Percentiles rank a stretch among this genome's conserved stretches.
phyloP scores from a whole-genome alignment of 2,797 vertebrate species.

The Todus mexicanus region DNA sequence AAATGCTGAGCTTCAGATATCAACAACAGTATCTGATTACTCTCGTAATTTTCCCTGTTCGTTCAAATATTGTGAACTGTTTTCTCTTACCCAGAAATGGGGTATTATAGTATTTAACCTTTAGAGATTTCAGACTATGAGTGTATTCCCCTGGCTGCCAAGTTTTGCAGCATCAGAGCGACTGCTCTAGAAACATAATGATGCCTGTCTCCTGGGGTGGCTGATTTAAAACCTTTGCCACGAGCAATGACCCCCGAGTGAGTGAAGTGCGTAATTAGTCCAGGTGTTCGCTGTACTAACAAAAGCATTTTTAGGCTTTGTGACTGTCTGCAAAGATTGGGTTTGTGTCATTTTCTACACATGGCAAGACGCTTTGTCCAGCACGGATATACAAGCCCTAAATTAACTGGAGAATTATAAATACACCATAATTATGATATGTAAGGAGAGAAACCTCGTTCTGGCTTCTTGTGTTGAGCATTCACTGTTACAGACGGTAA shows the following conservation, averaged over 20 bases:
- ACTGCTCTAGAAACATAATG: constrained; percentile 3
- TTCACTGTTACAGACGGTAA: not conserved
- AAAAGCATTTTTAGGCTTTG: constrained; percentile 22
- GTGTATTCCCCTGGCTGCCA: not conserved
- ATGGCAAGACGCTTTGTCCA: constrained; percentile 41
- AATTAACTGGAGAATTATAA: constrained; percentile 56
- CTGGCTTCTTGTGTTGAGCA: constrained; percentile 50
- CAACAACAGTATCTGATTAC: not conserved
- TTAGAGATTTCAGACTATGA: not conserved
- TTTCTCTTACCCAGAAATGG: not conserved
- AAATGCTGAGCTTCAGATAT: not conserved
- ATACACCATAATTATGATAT: constrained; percentile 12
- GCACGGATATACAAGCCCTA: constrained; percentile 22
- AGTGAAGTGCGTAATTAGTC: constrained; percentile 53
- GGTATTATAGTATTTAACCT: not conserved
- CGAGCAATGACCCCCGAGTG: constrained; percentile 29
- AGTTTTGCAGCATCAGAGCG: not conserved
- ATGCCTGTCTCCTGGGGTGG: constrained; percentile 30
- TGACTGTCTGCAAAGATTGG: constrained; percentile 45
- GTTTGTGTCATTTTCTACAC: constrained; percentile 54
- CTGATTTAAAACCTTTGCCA: constrained; percentile 66
- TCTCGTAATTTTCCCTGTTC: not conserved
- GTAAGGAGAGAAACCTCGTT: constrained; percentile 8
- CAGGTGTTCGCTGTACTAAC: constrained; percentile 59
- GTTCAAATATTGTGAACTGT: not conserved